Evolutionary conservation across 1,140 invertebrate genomes (phyloP), one percentile per base, ranked within the genome.

Genomic region (Vanessa atalanta): DNA sequence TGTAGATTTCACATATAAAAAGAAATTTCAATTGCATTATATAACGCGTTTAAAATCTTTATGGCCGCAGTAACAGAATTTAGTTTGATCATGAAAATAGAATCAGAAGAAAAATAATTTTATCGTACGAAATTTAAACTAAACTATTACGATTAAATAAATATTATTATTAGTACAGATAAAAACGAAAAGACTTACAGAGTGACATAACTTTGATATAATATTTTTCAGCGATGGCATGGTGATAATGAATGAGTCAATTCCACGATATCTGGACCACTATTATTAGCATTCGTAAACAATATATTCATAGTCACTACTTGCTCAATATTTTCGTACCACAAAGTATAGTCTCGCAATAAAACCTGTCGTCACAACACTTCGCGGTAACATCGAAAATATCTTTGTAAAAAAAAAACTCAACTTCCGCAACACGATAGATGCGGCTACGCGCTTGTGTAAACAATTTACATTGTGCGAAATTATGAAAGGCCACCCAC

Each of bases 171-270:
- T 43, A 43, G 37, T 43, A 43, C 8, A 57, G 20, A 23, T 23
- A 57, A 23, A 23, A 23, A 57, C 20, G 37, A 64, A 53, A 73
- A 68, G 64, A 86, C 85, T 86, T 71, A 88, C 85, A 67, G 47
- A 68, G 37, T 76, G 75, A 75, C 80, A 88, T 69, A 88, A 75
- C 73, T 87, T 87, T 77, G 79, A 77, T 63, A 84, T 75, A 77
- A 84, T 73, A 73, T 85, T 86, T 74, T 83, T 82, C 37, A 88
- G 64, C 67, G 83, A 87, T 77, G 78, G 78, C 86, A 85, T 83
- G 26, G 15, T 43, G 51, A 75, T 70, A 70, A 65, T 50, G 31
- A 16, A 64, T 65, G 12, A 70, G 47, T 65, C 26, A 70, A 70
- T 64, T 72, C 51, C 60, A 67, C 72, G 70, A 77, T 73, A 76